Percentiles rank a stretch among this genome's conserved stretches.
Conservation (phyloP, 2,797 vertebrate genomes). For the Rousettus madagascariensis region DNA sequence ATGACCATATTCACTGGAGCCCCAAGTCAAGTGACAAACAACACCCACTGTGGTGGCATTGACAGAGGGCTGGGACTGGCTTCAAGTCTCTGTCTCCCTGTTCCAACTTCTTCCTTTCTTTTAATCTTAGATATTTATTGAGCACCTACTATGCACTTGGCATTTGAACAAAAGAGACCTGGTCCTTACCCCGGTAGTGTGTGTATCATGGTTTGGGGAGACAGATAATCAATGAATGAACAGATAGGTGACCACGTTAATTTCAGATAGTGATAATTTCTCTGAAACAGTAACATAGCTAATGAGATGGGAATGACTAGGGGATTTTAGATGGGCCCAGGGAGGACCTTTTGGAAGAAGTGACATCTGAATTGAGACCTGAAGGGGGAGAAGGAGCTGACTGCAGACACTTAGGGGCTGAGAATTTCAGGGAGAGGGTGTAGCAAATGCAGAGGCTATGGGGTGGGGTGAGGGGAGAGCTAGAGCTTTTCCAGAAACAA, state of each 20-base stretch:
- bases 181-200: not conserved
- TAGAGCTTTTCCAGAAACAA: not conserved
- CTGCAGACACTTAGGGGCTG: not conserved
- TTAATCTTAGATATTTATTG: not conserved
- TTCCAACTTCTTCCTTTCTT: not conserved
- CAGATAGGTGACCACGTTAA: not conserved
- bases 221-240: not conserved
- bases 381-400: not conserved
- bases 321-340: not conserved
- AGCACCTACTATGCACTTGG: not conserved
- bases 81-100: not conserved
- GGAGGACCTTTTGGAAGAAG: not conserved
- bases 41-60: fast-evolving
- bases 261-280: not conserved
- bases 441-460: not conserved
- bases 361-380: not conserved
- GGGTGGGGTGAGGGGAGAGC: not conserved
- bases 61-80: not conserved
- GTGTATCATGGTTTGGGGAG: not conserved
- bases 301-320: not conserved
- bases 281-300: not conserved
- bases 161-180: not conserved
- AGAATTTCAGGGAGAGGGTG: not conserved
- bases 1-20: not conserved
- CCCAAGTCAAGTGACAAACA: not conserved